Conservation (phyloP, 2,113 vertebrate species). For the Sceloporus tristichus region DNA sequence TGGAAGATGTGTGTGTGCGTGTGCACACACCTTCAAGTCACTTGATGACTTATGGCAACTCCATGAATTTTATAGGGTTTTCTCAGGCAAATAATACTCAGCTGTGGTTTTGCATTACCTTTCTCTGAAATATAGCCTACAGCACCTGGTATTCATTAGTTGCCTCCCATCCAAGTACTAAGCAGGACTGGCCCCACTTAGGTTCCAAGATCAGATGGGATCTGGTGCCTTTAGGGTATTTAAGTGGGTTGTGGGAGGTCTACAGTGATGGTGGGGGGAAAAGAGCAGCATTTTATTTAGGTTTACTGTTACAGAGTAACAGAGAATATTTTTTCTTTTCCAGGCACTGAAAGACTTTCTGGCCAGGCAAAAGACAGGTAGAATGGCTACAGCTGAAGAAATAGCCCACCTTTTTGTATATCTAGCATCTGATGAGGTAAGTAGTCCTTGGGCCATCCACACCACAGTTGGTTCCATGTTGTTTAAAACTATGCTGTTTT, state of each 20-base stretch:
- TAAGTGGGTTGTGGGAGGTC: background rate
- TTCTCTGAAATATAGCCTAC: too few relatives aligned
- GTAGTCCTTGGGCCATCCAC: slow-evolving; percentile 33
- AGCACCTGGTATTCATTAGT: too few relatives aligned
- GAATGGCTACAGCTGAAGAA: slow-evolving; percentile 92
- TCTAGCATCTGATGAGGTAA: slow-evolving; percentile 95
- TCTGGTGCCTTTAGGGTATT: too few relatives aligned
- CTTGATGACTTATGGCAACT: too few relatives aligned
- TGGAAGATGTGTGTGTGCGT: too few relatives aligned
- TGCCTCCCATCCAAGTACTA: too few relatives aligned
- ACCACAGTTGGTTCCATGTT: background rate
- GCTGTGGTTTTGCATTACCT: too few relatives aligned
- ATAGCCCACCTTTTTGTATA: slow-evolving; percentile 93
- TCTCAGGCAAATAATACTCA: too few relatives aligned
- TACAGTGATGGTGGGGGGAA: background rate
- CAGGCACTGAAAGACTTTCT: slow-evolving; percentile 92
- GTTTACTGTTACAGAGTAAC: background rate
- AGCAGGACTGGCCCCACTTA: too few relatives aligned
- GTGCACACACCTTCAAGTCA: too few relatives aligned
- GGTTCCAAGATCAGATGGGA: too few relatives aligned
- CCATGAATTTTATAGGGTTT: too few relatives aligned
- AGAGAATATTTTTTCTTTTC: slow-evolving; percentile 19
- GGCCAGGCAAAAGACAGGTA: slow-evolving; percentile 90
- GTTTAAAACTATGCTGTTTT: background rate
- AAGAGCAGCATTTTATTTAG: background rate